Evolutionary conservation across 1,140 invertebrate genomes (phyloP).

Genomic region (Magallana angulata): DNA sequence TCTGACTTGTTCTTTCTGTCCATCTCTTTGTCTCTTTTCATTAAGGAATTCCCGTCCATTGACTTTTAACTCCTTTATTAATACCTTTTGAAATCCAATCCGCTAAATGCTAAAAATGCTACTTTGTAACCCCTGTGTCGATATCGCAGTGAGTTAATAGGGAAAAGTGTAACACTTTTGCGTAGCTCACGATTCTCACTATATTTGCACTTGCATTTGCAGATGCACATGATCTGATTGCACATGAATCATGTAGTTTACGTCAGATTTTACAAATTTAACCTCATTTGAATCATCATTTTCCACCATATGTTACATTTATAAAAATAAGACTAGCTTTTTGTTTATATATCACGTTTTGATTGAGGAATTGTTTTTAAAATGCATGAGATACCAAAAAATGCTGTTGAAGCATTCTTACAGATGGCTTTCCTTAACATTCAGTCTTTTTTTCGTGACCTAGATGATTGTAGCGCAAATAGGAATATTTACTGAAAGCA

Average conservation of each 20-base stretch:
- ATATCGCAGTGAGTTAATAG: neutral
- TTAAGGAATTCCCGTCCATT: neutral
- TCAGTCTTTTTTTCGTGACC: neutral
- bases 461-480: neutral
- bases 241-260: conserved; percentile 14
- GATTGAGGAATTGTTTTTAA: neutral
- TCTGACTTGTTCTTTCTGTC: conserved; percentile 4
- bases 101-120: neutral
- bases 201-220: conserved; percentile 8
- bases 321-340: neutral
- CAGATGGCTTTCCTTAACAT: neutral
- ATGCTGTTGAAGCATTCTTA: neutral
- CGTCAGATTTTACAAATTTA: neutral
- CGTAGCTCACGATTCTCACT: neutral
- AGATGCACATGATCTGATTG: neutral
- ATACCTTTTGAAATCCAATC: neutral
- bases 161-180: neutral
- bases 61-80: neutral
- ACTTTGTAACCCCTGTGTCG: conserved; percentile 7
- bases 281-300: neutral
- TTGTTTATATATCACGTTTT: no score
- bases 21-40: conserved; percentile 17
- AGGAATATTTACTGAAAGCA: neutral
- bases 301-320: neutral
- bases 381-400: neutral